These are phyloP conservation scores for Stenoptilia bipunctidactyla DNA, from an alignment of 2,888 invertebrate species.

Conservation along the genomic window DNA sequence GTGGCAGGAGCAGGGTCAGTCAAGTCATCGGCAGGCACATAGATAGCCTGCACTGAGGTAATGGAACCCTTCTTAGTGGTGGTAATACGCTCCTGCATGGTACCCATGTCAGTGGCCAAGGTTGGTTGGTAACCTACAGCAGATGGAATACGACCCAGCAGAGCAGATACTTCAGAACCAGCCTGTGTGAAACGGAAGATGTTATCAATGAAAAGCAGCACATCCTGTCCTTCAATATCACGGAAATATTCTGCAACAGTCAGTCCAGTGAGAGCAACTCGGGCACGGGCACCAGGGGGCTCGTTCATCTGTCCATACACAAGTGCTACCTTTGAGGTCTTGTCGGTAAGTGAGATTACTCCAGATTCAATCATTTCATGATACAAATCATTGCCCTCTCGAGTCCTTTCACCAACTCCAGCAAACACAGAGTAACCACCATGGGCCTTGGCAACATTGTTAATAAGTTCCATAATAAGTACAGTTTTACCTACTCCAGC, in stretches of 20 bases:
- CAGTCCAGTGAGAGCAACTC: constrained; percentile 92
- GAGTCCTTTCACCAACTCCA: constrained; percentile 94
- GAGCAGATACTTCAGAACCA: constrained; percentile 90
- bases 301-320: constrained; percentile 99
- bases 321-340: constrained; percentile 91
- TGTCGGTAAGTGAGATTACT: constrained; percentile 91
- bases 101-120: constrained; percentile 96
- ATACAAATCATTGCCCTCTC: constrained; percentile 96
- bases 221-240: constrained; percentile 95
- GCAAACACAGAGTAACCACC: constrained; percentile 98
- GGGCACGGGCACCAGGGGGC: constrained; percentile 94
- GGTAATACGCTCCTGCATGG: constrained; percentile 97
- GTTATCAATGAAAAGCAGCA: constrained; percentile 95
- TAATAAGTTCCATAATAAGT: constrained; percentile 96
- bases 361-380: constrained; percentile 97
- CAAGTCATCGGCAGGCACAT: constrained; percentile 96
- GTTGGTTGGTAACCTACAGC: constrained; percentile 98
- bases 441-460: constrained; percentile 96
- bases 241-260: constrained; percentile 97
- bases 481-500: constrained; percentile 97
- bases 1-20: constrained; percentile 97
- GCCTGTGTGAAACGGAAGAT: constrained; percentile 96
- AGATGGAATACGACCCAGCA: constrained; percentile 95
- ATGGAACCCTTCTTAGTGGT: constrained; percentile 96
- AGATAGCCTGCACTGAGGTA: constrained; percentile 96